Percentiles rank a stretch among this genome's conserved stretches.
Conservation (phyloP, 1,140 invertebrate species). For the Drosophila kikkawai region DNA sequence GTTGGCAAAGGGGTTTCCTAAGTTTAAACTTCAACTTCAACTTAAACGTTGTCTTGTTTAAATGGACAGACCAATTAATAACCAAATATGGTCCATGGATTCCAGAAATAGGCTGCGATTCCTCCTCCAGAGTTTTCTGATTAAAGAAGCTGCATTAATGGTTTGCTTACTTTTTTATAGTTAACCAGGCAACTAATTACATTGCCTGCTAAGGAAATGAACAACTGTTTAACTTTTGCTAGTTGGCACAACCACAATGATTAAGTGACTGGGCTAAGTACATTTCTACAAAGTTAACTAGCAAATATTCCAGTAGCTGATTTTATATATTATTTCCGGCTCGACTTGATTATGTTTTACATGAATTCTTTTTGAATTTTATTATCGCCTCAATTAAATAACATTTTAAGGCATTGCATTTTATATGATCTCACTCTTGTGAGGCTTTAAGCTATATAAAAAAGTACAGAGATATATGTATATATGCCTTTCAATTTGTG, state of each 20-base stretch:
- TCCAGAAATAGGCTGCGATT: not conserved
- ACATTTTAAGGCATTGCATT: constrained; percentile 13
- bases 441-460: constrained; percentile 1
- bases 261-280: not conserved
- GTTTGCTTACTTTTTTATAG: not conserved
- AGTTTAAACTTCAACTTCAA: constrained; percentile 31
- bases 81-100: not conserved
- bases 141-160: not conserved
- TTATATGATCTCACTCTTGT: constrained; percentile 41
- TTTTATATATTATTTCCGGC: not conserved
- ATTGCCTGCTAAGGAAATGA: constrained; percentile 1
- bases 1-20: constrained; percentile 29
- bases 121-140: not conserved
- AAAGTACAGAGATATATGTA: constrained; percentile 3
- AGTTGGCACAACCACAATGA: not conserved
- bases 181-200: not conserved
- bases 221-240: constrained; percentile 9
- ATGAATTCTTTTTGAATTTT: constrained; percentile 11
- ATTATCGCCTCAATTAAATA: constrained; percentile 29
- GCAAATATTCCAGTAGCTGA: not conserved
- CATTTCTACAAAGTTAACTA: not conserved
- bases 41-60: constrained; percentile 13
- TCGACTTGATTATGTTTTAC: not conserved
- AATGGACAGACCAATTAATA: constrained; percentile 8
- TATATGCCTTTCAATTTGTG: not conserved